Percentiles rank a stretch among this genome's conserved stretches.
These are phyloP conservation scores for Sipha maydis DNA, from an alignment of 2,888 invertebrate genomes.

Conservation along the genomic window DNA sequence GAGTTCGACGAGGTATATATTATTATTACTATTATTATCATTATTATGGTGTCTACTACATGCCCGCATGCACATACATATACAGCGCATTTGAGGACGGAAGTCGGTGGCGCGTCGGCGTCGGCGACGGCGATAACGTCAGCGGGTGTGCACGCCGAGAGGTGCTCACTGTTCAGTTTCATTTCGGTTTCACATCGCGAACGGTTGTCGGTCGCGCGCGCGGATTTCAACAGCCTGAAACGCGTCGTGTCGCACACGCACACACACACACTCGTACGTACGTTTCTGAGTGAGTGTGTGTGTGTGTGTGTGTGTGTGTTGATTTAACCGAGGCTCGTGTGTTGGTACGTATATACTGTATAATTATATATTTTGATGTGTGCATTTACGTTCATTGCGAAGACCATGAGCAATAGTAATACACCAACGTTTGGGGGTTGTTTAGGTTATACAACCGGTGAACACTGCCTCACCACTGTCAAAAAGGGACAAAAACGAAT, in stretches of 20 bases:
- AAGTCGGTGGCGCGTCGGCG: constrained; percentile 38
- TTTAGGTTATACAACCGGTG: too few relatives aligned
- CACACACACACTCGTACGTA: neutral
- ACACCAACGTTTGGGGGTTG: too few relatives aligned
- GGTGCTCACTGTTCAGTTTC: constrained; percentile 40
- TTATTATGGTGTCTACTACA: neutral
- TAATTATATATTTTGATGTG: neutral
- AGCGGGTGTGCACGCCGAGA: constrained; percentile 37
- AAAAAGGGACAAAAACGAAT: too few relatives aligned
- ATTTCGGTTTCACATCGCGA: neutral
- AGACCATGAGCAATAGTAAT: too few relatives aligned
- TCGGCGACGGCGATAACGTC: neutral
- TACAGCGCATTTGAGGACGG: neutral
- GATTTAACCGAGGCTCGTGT: neutral
- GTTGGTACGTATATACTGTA: neutral
- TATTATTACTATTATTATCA: too few relatives aligned
- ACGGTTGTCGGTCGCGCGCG: constrained; percentile 18
- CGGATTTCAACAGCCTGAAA: neutral
- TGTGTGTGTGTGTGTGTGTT: too few relatives aligned
- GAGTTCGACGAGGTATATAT: too few relatives aligned
- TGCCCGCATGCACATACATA: neutral
- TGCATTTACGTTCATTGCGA: neutral
- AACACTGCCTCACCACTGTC: too few relatives aligned
- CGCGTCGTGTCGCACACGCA: neutral
- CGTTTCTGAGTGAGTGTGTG: neutral